phyloP scores from a whole-genome alignment of 1,140 invertebrate genomes.

The Caenorhabditis latens region DNA sequence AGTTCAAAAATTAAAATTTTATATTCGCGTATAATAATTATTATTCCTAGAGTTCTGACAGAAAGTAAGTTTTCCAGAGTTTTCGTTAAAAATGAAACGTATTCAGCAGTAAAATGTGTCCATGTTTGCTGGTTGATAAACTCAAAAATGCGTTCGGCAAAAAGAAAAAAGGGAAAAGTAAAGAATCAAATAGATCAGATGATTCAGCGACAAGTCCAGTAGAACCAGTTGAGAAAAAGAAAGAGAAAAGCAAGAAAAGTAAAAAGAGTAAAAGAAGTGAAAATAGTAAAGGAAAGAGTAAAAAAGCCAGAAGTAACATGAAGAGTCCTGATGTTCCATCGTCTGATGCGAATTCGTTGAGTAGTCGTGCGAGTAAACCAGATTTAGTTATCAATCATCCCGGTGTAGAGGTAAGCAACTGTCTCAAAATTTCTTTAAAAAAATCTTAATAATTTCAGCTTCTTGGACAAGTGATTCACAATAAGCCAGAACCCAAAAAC shows the following conservation, averaged over 20 bases:
- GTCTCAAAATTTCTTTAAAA: background rate
- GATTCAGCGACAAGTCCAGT: background rate
- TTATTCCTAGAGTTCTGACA: background rate
- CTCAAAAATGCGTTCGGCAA: background rate
- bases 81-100: background rate
- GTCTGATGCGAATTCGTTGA: background rate
- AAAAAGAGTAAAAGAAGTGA: conserved; percentile 1
- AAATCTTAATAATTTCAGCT: background rate
- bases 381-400: background rate
- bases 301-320: background rate
- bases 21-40: too few relatives aligned
- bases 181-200: background rate
- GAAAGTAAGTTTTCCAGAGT: background rate
- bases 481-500: conserved; percentile 11
- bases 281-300: background rate
- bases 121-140: conserved; percentile 18
- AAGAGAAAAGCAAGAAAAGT: background rate
- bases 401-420: background rate
- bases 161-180: conserved; percentile 4
- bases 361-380: background rate
- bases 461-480: background rate
- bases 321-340: background rate
- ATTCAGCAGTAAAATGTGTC: conserved; percentile 28
- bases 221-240: background rate
- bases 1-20: too few relatives aligned